A percentile compares a stretch with the other conserved stretches of the same genome.
phyloP scores from a whole-genome alignment of 2,797 vertebrate genomes.

The Bryconaethiops microstoma region DNA sequence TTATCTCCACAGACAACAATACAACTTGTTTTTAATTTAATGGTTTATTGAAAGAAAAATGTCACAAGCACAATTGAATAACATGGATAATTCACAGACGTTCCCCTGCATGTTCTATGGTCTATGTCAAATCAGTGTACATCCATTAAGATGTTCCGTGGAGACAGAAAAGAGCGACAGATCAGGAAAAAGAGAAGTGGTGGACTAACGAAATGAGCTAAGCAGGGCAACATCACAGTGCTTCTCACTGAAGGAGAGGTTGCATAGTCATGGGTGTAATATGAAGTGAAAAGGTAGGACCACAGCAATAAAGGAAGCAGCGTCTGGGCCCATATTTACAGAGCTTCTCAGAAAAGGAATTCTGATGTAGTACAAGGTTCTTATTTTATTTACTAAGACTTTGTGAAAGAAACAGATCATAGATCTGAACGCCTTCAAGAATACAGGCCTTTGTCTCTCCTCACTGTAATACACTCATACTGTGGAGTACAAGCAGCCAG shows the following conservation, averaged over 20 bases:
- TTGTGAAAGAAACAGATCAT: too few species aligned
- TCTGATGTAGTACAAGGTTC: too few species aligned
- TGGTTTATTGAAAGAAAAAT: conserved; percentile 51
- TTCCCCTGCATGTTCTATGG: neutral
- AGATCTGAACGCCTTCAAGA: too few species aligned
- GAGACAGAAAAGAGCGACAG: neutral
- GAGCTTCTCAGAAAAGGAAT: too few species aligned
- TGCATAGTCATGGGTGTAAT: conserved; percentile 36
- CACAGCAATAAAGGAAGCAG: conserved; percentile 5
- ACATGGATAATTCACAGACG: conserved; percentile 21
- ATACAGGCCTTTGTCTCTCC: neutral
- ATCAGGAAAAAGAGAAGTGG: neutral
- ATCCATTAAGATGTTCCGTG: neutral
- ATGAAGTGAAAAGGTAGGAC: conserved; percentile 4
- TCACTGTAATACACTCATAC: neutral
- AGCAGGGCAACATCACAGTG: conserved; percentile 48
- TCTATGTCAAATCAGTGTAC: neutral
- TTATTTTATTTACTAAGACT: too few species aligned
- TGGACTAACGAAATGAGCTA: neutral
- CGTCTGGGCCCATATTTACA: neutral
- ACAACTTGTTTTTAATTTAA: neutral
- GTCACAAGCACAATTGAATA: conserved; percentile 33
- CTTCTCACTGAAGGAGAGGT: conserved; percentile 29
- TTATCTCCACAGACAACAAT: conserved; percentile 4
- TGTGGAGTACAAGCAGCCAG: neutral